Percentiles rank a stretch among this genome's conserved stretches.
phyloP scores from a whole-genome alignment of 1,140 invertebrate genomes.

The Pogonomyrmex californicus region DNA sequence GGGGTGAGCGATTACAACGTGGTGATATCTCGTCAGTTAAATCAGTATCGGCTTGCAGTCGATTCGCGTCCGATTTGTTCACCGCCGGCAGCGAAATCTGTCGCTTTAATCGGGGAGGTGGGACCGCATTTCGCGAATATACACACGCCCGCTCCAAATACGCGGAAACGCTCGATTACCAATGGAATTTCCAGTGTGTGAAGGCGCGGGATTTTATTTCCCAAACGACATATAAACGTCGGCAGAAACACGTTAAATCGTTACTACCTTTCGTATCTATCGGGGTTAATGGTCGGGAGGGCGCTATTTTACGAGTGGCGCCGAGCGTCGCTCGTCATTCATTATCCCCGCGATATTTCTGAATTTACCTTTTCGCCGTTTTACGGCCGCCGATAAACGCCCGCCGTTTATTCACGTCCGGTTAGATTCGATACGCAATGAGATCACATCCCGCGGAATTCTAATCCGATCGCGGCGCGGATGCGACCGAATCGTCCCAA shows the following conservation, averaged over 20 bases:
- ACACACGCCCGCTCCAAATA: not conserved
- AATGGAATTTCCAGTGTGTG: slow-evolving; percentile 5
- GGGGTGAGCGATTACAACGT: not conserved
- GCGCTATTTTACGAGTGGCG: slow-evolving; percentile 64
- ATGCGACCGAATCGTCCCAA: not conserved
- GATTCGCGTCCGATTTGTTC: slow-evolving; percentile 27
- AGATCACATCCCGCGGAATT: slow-evolving; percentile 1
- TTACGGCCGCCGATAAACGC: slow-evolving; percentile 44
- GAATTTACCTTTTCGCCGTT: slow-evolving; percentile 55
- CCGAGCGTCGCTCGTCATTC: slow-evolving; percentile 54
- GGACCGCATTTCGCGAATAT: not conserved
- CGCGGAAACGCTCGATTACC: slow-evolving; percentile 43
- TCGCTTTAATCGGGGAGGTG: slow-evolving; percentile 35
- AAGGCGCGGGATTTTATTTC: slow-evolving; percentile 43
- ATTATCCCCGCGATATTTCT: slow-evolving; percentile 59
- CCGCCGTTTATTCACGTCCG: slow-evolving; percentile 32
- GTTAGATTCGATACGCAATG: slow-evolving; percentile 39
- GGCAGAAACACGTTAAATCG: slow-evolving; percentile 60
- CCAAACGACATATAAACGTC: slow-evolving; percentile 60
- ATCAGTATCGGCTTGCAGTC: not conserved
- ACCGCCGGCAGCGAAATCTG: slow-evolving; percentile 25
- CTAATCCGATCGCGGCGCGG: not conserved
- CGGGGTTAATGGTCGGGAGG: slow-evolving; percentile 61
- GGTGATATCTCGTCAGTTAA: slow-evolving; percentile 9
- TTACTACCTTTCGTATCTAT: slow-evolving; percentile 67